Base-by-base conservation (phyloP, 2,113 vertebrate genomes). In the Dipodomys merriami region DNA sequence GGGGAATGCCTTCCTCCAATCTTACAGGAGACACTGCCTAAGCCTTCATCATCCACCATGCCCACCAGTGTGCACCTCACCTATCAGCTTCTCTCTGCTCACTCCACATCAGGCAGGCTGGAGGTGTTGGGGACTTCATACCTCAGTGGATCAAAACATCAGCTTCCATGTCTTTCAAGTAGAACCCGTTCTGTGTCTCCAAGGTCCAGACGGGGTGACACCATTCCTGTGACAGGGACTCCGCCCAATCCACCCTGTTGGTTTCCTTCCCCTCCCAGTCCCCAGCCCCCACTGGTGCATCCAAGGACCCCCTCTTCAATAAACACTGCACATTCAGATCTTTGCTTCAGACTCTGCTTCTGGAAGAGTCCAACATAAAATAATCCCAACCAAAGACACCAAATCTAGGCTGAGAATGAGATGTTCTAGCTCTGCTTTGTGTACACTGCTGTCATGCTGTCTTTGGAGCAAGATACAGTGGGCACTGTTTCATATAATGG, bases 271-370 rank as follows among this genome's bases (percentile, higher is more conserved):
- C 57, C 65, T 92, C 88, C 22, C 65, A 33, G 22, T 27, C 20
- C 29, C 6, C 7, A 9, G 20, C 29, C 19, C 44, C 13, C 65
- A 5, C 19, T 6, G n/a, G 29, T 44, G 20, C 23, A 25, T 39
- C 46, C 30, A 49, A 39, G 15, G 30, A 82, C 25, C 7, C 0
- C 30, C 71, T 86, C 73, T 39, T 12, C 27, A 67, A 67, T 39
- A 88, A 88, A 85, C 16, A 6, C 12, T 13, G 81, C 5, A 6
- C 29, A 64, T 68, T 82, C 44, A 11, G 65, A 69, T 72, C 20
- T 83, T 85, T 39, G 15, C 71, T 94, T 88, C 73, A 79, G 44
- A 19, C n/a, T 92, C 20, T 7, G 33, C 49, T 46, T 94, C 72
- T 62, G 25, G 60, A 88, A 10, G 64, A 94, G 83, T 74, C 72